phyloP scores from a whole-genome alignment of 2,888 invertebrate species.

The Leptinotarsa tumamoca region DNA sequence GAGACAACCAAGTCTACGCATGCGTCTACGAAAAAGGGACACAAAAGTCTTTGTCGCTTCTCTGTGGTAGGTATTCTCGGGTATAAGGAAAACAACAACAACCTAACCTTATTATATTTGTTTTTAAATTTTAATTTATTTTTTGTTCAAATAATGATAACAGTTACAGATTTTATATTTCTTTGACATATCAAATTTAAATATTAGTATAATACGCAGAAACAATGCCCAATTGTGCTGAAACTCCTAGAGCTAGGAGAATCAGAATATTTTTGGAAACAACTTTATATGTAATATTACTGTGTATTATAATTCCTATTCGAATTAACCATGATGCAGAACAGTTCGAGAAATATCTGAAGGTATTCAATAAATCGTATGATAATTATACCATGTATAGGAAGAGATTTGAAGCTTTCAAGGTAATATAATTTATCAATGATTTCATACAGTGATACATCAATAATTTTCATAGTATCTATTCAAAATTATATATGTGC shows the following conservation, averaged over 20 bases:
- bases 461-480: no score
- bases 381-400: conserved; percentile 60
- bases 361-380: conserved; percentile 70
- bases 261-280: conserved; percentile 34
- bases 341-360: conserved; percentile 67
- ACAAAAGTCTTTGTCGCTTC: no score
- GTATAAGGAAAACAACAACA: no score
- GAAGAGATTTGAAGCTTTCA: conserved; percentile 55
- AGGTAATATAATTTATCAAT: conserved; percentile 50
- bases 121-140: not conserved
- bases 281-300: conserved; percentile 60
- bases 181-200: conserved; percentile 17
- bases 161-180: not conserved
- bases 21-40: no score
- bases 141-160: not conserved
- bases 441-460: no score
- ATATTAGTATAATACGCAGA: not conserved
- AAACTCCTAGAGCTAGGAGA: conserved; percentile 32
- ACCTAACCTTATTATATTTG: not conserved
- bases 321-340: conserved; percentile 60
- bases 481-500: no score
- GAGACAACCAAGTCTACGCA: no score
- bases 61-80: no score
- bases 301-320: conserved; percentile 68
- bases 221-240: conserved; percentile 40